These are phyloP conservation scores for Perodicticus potto DNA, from an alignment of 2,797 vertebrate species.

Conservation along the genomic window DNA sequence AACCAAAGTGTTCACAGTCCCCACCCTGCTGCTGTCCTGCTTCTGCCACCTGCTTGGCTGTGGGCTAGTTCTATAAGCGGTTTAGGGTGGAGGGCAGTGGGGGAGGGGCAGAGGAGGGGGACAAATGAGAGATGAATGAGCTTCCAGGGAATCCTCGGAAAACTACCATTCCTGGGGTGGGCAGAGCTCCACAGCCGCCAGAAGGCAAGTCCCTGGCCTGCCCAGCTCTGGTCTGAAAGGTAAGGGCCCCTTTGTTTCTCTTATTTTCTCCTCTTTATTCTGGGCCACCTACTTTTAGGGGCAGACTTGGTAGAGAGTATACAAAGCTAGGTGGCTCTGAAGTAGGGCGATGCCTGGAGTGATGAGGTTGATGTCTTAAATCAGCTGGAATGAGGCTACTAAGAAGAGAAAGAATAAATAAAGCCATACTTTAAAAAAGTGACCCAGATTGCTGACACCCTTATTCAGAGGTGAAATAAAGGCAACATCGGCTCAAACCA, in stretches of 20 bases:
- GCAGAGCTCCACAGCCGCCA: neutral
- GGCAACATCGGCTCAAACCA: neutral
- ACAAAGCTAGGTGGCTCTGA: neutral
- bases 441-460: slow-evolving; percentile 49
- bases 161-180: neutral
- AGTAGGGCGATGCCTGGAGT: neutral
- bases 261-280: slow-evolving; percentile 7
- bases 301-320: neutral
- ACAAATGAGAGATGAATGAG: neutral
- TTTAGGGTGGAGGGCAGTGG: neutral
- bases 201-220: neutral
- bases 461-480: slow-evolving; percentile 9
- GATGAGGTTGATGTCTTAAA: slow-evolving; percentile 10
- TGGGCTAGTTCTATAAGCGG: neutral
- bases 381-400: neutral
- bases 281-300: slow-evolving; percentile 29
- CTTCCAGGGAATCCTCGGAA: neutral
- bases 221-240: neutral
- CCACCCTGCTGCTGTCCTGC: neutral
- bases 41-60: neutral
- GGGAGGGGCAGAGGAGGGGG: neutral
- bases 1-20: neutral
- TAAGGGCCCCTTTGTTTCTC: neutral
- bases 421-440: neutral
- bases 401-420: slow-evolving; percentile 53